Evolutionary conservation across 1,140 invertebrate genomes (phyloP).

Genomic region (Hesperophylax magnus): DNA sequence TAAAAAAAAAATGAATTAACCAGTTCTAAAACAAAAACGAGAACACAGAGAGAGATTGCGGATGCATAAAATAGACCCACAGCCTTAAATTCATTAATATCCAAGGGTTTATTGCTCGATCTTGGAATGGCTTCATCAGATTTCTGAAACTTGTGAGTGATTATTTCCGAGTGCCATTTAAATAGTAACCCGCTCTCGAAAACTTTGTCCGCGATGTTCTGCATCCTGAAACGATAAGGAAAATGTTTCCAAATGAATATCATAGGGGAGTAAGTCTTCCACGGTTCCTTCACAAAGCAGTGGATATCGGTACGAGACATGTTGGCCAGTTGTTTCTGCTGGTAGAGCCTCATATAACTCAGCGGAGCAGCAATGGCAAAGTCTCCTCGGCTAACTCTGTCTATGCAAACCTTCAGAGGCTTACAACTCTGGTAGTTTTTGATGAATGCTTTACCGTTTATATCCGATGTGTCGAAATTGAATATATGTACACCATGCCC

Average conservation of each 20-base stretch:
- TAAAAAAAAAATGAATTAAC: neutral
- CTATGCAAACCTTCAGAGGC: conserved; percentile 38
- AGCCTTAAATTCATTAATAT: neutral
- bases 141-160: neutral
- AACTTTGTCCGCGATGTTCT: conserved; percentile 27
- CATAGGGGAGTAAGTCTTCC: conserved; percentile 25
- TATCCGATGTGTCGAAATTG: conserved; percentile 21
- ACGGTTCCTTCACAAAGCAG: conserved; percentile 13
- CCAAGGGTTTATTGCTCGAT: neutral
- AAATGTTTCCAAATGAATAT: conserved; percentile 40
- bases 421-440: conserved; percentile 33
- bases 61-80: neutral
- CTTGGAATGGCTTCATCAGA: neutral
- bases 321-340: neutral
- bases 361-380: conserved; percentile 37
- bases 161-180: conserved; percentile 33
- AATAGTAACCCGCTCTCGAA: conserved; percentile 47
- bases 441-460: conserved; percentile 5
- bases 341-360: conserved; percentile 33
- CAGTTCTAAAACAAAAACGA: conserved; percentile 7
- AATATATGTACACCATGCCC: conserved; percentile 39
- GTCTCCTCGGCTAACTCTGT: conserved; percentile 32
- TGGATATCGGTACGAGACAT: conserved; percentile 5
- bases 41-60: neutral
- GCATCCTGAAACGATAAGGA: conserved; percentile 17